Evolutionary conservation across 2,888 invertebrate genomes (phyloP), one percentile per base, ranked within the genome.

Genomic region (Reticulitermes lucifugus): DNA sequence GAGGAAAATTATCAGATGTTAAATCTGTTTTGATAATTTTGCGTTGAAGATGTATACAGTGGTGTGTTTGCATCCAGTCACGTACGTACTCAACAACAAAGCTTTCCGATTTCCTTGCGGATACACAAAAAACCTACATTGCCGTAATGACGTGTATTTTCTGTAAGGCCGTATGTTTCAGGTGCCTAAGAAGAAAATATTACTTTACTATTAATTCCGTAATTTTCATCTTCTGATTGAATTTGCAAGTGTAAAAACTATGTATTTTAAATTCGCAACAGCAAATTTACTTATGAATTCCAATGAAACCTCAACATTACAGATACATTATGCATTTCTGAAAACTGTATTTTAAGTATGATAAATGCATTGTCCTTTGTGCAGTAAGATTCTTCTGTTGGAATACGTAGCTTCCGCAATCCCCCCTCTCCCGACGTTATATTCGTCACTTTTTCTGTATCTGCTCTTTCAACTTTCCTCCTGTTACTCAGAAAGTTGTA

Each of bases 271-370:
- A n/a, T 84, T 7, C 12, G 6, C 2, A 35, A 41, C 0, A 29
- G 41, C 3, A 73, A 41, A 73, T 73, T 73, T 21, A 7, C 18
- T 73, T 73, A 73, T 73, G 73, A 73, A 73, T 73, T 73, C 21
- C 21, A 21, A 9, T 73, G 73, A 41, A 22, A 21, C 41, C 7
- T 41, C 2, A 73, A 1, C 73, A 41, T 73, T 41, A 35, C 41
- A 2, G 29, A 73, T 73, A 41, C 7, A 73, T 73, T 41, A 73
- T 73, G 73, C 73, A 73, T 73, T 21, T 41, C 35, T 21, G 29
- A 73, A 73, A 73, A 73, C 65, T 41, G 35, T 73, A 18, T 73
- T 29, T 73, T 73, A 73, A 73, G 41, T 73, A 41, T 73, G 73
- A 73, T 73, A 73, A 73, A 73, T 73, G 73, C 73, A 73, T 73